These are phyloP conservation scores for Bothrops alternatus DNA, from an alignment of 2,797 vertebrate genomes.

Conservation along the genomic window DNA sequence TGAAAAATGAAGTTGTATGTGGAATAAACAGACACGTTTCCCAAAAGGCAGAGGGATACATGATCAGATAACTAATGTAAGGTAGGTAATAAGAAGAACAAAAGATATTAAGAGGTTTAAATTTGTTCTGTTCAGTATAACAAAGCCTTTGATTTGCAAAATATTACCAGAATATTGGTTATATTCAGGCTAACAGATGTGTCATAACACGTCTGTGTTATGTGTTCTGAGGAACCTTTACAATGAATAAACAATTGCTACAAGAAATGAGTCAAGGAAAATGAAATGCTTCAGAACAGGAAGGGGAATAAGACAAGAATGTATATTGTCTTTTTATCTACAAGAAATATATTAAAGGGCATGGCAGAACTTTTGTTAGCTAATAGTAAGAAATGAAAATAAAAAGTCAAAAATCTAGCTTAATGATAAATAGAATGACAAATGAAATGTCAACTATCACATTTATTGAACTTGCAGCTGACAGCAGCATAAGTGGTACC, in stretches of 20 bases:
- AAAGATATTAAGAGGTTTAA: background rate
- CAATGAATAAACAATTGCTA: background rate
- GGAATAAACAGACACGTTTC: background rate
- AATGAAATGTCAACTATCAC: background rate
- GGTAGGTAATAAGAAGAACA: background rate
- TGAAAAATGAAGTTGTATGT: background rate
- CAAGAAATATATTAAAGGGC: background rate
- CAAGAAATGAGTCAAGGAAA: background rate
- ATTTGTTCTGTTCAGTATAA: background rate
- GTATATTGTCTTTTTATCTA: background rate
- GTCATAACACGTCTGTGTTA: background rate
- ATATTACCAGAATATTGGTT: background rate
- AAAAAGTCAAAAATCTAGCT: background rate
- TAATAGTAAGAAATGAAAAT: background rate
- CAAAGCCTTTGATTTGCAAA: background rate
- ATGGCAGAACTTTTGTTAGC: background rate
- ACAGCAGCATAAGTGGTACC: background rate
- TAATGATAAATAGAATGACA: background rate
- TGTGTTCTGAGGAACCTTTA: background rate
- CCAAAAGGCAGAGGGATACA: background rate
- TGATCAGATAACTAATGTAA: background rate
- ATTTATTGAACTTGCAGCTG: background rate
- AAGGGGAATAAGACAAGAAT: background rate
- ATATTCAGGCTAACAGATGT: background rate
- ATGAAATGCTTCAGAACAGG: background rate